phyloP scores from a whole-genome alignment of 2,113 vertebrate species.

The Corynorhinus townsendii region DNA sequence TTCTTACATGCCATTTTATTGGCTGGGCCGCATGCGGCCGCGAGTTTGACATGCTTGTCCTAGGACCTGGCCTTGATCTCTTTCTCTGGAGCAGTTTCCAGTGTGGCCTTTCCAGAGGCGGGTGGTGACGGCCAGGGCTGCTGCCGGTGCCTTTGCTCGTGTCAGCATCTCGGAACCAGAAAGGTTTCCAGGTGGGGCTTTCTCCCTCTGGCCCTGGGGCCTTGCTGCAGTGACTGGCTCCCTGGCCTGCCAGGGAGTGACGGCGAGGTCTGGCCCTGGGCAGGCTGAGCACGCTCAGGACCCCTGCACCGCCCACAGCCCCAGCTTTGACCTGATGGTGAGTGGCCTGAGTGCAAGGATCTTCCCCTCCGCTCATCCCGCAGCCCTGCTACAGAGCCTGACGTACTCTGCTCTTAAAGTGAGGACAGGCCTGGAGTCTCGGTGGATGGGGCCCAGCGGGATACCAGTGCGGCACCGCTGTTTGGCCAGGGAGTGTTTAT shows the following conservation, averaged over 20 bases:
- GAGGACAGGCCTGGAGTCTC: neutral
- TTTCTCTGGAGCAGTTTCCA: neutral
- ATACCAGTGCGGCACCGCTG: neutral
- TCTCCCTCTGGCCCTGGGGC: neutral
- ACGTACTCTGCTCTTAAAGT: neutral
- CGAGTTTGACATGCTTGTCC: too few species aligned
- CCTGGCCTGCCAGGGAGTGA: neutral
- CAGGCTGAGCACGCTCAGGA: neutral
- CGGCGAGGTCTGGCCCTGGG: neutral
- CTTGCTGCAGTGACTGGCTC: accelerated
- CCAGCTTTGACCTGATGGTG: neutral
- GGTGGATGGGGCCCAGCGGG: neutral
- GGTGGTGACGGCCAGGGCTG: neutral
- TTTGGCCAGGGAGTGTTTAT: neutral
- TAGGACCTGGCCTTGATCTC: neutral
- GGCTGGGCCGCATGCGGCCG: too few species aligned
- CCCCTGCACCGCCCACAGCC: neutral
- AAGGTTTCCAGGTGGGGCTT: neutral
- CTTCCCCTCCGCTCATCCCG: neutral
- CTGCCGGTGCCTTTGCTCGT: neutral
- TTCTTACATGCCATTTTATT: too few species aligned
- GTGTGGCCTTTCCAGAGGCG: neutral
- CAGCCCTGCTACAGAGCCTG: neutral
- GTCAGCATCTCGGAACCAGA: neutral
- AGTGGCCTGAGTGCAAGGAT: neutral